Evolutionary conservation across 2,888 invertebrate genomes (phyloP).

Genomic region (Allolobophora icterica): DNA sequence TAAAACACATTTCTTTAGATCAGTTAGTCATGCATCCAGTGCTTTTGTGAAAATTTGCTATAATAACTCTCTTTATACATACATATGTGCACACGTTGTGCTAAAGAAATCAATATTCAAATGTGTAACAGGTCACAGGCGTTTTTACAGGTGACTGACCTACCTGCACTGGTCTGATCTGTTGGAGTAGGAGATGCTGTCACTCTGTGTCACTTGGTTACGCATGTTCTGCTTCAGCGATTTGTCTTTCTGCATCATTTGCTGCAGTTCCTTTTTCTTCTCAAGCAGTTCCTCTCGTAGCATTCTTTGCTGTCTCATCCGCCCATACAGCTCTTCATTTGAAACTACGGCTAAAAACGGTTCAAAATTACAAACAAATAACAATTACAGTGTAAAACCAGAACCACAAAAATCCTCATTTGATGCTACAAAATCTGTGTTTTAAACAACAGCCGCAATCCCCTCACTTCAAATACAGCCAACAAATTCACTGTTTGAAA

Average conservation of each 20-base stretch:
- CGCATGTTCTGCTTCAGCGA: conserved; percentile 56
- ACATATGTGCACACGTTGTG: background rate
- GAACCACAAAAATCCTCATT: background rate
- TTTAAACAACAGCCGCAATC: background rate
- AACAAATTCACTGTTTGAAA: background rate
- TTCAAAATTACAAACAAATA: background rate
- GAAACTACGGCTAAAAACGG: conserved; percentile 40
- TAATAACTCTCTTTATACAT: too few species aligned
- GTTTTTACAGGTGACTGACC: conserved; percentile 47
- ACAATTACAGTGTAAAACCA: background rate
- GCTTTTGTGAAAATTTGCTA: too few species aligned
- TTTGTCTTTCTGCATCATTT: conserved; percentile 62
- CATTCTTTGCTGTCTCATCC: conserved; percentile 64
- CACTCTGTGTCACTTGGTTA: conserved; percentile 64
- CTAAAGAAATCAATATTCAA: background rate
- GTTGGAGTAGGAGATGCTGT: conserved; percentile 61
- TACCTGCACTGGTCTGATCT: conserved; percentile 60
- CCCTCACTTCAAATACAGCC: background rate
- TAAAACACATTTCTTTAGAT: too few species aligned
- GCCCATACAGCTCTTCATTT: conserved; percentile 62
- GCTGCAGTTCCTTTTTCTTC: conserved; percentile 62
- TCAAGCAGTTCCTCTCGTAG: conserved; percentile 62
- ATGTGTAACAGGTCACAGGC: background rate
- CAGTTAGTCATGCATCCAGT: too few species aligned
- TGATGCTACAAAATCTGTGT: background rate